Evolutionary conservation across 2,113 vertebrate species (phyloP).

Genomic region (Leucopternis melanops): DNA sequence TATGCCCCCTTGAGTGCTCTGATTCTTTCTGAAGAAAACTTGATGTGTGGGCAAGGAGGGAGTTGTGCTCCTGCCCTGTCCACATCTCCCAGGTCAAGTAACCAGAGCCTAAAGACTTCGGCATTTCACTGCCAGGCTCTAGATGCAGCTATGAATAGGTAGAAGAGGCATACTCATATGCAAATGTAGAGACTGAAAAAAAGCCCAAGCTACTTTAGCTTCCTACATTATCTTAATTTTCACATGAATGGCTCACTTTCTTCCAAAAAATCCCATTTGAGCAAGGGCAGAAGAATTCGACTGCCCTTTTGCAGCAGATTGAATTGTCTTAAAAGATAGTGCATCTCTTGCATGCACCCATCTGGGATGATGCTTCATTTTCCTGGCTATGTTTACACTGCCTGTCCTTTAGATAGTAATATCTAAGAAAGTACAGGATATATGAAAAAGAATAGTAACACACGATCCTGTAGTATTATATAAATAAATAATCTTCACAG

Average conservation of each 20-base stretch:
- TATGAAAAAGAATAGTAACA: neutral
- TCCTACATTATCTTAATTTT: neutral
- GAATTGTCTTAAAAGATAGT: neutral
- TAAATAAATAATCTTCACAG: neutral
- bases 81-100: neutral
- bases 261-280: neutral
- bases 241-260: neutral
- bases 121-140: neutral
- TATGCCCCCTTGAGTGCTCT: too few relatives aligned
- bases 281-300: neutral
- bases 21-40: neutral
- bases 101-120: neutral
- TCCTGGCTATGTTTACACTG: neutral
- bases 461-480: neutral
- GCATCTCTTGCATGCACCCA: neutral
- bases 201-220: neutral
- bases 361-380: neutral
- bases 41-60: neutral
- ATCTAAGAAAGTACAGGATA: neutral
- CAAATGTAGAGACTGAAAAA: neutral
- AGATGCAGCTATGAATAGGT: neutral
- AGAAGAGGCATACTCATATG: neutral
- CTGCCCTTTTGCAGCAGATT: neutral
- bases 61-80: neutral
- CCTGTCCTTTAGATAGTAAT: neutral